Conservation (phyloP, 92 coral and sea anemone genomes). For the Bergia sp. region DNA sequence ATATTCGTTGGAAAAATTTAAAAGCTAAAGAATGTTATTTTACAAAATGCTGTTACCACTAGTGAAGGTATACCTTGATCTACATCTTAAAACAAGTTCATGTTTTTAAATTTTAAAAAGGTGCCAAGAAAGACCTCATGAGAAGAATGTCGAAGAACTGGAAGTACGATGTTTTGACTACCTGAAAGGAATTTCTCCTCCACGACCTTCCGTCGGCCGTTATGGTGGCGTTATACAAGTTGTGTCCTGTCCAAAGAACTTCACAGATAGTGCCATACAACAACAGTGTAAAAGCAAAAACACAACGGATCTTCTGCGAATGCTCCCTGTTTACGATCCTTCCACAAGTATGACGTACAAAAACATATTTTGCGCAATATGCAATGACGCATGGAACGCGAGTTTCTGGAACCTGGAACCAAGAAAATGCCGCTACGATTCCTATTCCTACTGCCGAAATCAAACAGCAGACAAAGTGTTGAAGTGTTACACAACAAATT, state of each 20-base stretch:
- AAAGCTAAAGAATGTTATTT: not conserved
- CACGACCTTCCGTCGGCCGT: no score
- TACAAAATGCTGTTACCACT: not conserved
- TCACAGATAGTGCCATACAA: not conserved
- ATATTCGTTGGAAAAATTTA: no score
- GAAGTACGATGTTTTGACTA: not conserved
- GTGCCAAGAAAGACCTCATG: not conserved
- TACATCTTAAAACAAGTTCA: not conserved
- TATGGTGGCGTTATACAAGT: not conserved
- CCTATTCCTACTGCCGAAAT: not conserved
- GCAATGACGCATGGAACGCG: not conserved
- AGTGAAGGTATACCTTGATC: not conserved
- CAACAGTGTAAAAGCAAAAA: not conserved
- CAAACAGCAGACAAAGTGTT: not conserved
- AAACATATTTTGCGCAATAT: not conserved
- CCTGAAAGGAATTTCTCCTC: not conserved
- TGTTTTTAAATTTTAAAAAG: not conserved
- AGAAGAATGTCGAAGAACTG: not conserved
- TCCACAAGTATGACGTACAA: not conserved
- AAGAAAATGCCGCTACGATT: not conserved
- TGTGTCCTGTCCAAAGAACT: not conserved
- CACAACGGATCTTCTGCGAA: not conserved
- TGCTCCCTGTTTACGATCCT: not conserved
- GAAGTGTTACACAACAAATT: not conserved
- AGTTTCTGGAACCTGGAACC: not conserved